Percentiles rank a stretch among this genome's conserved stretches.
These are phyloP conservation scores for Clarias macrocephalus DNA, from an alignment of 2,113 vertebrate genomes.

Conservation along the genomic window DNA sequence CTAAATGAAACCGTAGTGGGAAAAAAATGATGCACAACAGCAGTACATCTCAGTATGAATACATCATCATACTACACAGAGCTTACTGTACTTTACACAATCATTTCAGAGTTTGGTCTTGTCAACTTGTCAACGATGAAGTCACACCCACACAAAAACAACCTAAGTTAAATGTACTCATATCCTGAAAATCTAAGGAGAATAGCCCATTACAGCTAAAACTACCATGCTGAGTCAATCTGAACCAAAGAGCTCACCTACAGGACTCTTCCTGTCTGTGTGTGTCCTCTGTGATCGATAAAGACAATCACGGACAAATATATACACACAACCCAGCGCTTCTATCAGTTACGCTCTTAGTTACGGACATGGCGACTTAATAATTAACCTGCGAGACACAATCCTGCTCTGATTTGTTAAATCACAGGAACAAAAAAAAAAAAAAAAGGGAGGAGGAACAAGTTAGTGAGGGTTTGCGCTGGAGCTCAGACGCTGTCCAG, in stretches of 20 bases:
- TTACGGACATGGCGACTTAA: conserved; percentile 8
- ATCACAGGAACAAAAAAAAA: not conserved
- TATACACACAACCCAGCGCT: not conserved
- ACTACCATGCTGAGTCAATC: not conserved
- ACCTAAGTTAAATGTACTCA: not conserved
- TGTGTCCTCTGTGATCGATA: not conserved
- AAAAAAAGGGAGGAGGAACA: not conserved
- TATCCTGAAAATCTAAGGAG: not conserved
- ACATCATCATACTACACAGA: not conserved
- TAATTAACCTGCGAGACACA: conserved; percentile 22
- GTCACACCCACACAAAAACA: not conserved
- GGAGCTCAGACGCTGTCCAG: not conserved
- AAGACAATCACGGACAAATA: not conserved
- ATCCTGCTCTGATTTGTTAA: not conserved
- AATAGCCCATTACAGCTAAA: not conserved
- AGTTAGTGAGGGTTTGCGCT: not conserved
- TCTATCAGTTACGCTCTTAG: not conserved
- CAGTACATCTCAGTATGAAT: no score
- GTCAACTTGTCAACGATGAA: not conserved
- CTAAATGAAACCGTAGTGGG: not conserved
- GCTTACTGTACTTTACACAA: not conserved
- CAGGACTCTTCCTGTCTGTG: not conserved
- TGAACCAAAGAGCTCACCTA: conserved; percentile 16
- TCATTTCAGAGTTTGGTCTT: not conserved
- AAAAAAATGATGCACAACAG: not conserved